Evolutionary conservation across 2,113 vertebrate species (phyloP).

Genomic region (Antechinus flavipes): DNA sequence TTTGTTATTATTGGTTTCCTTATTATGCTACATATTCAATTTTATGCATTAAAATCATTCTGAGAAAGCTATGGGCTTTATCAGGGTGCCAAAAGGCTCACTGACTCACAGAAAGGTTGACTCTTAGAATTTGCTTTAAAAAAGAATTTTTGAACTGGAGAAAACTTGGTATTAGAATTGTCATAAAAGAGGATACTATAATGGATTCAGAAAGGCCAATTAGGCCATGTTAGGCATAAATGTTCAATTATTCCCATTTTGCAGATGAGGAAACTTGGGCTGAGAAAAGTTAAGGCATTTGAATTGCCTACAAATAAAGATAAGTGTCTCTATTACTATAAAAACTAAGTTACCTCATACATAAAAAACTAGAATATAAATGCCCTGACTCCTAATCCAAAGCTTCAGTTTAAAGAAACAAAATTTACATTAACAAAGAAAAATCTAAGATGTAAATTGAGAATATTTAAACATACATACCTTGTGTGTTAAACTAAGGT

Average conservation of each 20-base stretch:
- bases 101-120: not conserved
- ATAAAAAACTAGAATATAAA: not conserved
- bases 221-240: not conserved
- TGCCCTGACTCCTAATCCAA: constrained; percentile 20
- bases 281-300: not conserved
- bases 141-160: not conserved
- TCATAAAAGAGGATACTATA: not conserved
- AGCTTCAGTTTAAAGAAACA: constrained; percentile 41
- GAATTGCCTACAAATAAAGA: not conserved
- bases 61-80: not conserved
- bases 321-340: not conserved
- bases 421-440: constrained; percentile 5
- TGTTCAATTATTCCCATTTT: not conserved
- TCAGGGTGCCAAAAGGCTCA: not conserved
- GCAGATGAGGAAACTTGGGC: not conserved
- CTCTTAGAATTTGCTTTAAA: not conserved
- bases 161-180: not conserved
- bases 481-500: constrained; percentile 98
- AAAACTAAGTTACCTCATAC: not conserved
- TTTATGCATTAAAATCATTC: not conserved
- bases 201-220: not conserved
- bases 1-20: not conserved
- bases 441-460: not conserved
- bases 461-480: constrained; percentile 79
- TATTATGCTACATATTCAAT: not conserved